Base-by-base conservation (phyloP, 2,113 vertebrate species). In the Plectropomus leopardus region DNA sequence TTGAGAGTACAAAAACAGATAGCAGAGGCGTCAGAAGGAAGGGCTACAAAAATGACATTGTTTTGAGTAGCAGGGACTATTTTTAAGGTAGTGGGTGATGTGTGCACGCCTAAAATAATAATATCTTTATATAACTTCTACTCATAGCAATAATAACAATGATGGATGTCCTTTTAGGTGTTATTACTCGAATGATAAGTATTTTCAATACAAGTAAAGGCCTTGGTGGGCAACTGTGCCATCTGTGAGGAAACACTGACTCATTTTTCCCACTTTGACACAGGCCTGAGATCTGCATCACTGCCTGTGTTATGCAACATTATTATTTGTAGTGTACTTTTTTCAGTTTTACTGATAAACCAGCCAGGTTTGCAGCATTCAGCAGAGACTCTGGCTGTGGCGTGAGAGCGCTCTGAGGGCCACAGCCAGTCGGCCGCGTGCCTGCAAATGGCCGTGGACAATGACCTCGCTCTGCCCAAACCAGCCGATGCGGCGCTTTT, bases 401-500 rank as follows among this genome's bases (percentile, higher is more conserved):
- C 36, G 30, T 77, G 71, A 80, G 71, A 51, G 45, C 34, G 16
- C 36, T 71, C 23, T 58, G 74, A 61, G 32, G 76, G 76, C 54
- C 57, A 8, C 24, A 21, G 24, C 73, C 64, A 47, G 60, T 55
- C 64, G 11, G 50, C 48, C 60, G 55, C 76, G 28, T 51, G 72
- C 28, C 68, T 59, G 71, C 69, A 57, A 66, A 57, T 58, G 14
- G 60, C 54, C 6, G 8, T 65, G 69, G 72, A 88, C 90, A 89
- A 87, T 87, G 80, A 79, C 65, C 77, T 65, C 26, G 5, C 67
- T 82, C 68, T 57, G 58, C 26, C 23, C 51, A 26, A 89, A 92
- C 81, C n/a, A 83, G 91, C 92, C 76, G 63, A 89, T 71, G 73
- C 44, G 65, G 92, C 85, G 66, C 65, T 94, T 92, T 92, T 85